Base-by-base conservation (phyloP, 2,797 vertebrate species). In the Echeneis naucrates region DNA sequence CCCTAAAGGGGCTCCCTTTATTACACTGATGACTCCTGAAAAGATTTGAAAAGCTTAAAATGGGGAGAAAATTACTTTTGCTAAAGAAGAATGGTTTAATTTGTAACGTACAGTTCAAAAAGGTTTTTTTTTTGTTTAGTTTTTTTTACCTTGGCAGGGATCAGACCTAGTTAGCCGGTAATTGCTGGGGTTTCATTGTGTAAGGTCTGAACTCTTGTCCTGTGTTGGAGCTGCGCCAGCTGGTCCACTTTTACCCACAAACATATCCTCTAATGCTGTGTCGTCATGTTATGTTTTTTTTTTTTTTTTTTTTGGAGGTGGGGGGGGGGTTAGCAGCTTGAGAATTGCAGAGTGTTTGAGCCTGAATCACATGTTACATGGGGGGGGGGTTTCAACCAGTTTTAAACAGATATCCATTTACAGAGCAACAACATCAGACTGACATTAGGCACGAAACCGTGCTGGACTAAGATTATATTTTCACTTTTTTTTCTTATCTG, bases 181-280 rank as follows among this genome's bases (percentile, higher is more conserved):
- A 93, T 92, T 92, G 75, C 70, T 10, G 61, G 38, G 52, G 85
- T 85, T 82, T 79, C 35, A 69, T 21, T 55, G 40, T 56, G 70
- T 33, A 53, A 42, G 40, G 50, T 61, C 63, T 59, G 56, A 78
- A 71, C 85, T 80, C 86, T 90, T 87, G 87, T 91, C 58, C 60
- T 23, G 6, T 17, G 24, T 44, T 91, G 88, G 87, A 87, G 60
- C 38, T 30, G 24, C 40, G 84, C 88, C 91, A 92, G 72, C 60
- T 82, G 88, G 42, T 89, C 87, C 72, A 88, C 75, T 84, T 92
- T 84, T 70, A 66, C 78, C 82, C 81, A 78, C 68, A 82, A 91
- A 89, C 79, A 50, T 54, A 53, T 55, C 65, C 55, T 58, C 26
- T 42, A 79, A 76, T 30, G 63, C 51, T 12, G 37, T 77, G 78